A percentile compares a stretch with the other conserved stretches of the same genome.
phyloP scores from a whole-genome alignment of 2,888 invertebrate species.

The Metopia argyrocephala region DNA sequence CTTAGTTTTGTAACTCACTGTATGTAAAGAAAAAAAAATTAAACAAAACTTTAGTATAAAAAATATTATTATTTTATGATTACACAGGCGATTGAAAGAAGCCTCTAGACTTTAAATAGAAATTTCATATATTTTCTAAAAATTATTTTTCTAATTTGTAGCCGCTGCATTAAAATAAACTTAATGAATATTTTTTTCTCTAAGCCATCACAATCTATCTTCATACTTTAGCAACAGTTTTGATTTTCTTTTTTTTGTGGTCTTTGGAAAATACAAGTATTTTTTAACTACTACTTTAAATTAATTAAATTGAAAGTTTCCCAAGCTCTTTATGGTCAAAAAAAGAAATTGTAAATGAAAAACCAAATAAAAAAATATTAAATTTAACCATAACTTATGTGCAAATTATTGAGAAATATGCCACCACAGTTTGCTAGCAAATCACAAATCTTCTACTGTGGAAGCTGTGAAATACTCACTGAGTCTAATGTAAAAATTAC shows the following conservation, averaged over 20 bases:
- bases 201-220: constrained; percentile 8
- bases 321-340: constrained; percentile 23
- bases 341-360: neutral
- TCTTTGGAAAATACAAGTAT: neutral
- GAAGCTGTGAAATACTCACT: constrained; percentile 57
- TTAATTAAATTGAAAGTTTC: constrained; percentile 50
- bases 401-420: constrained; percentile 71
- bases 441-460: constrained; percentile 51
- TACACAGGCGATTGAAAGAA: neutral
- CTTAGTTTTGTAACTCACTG: neutral
- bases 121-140: neutral
- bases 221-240: neutral
- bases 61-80: neutral
- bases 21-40: neutral
- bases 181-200: constrained; percentile 1
- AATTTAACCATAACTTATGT: constrained; percentile 75
- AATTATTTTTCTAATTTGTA: constrained; percentile 18
- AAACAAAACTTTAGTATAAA: neutral
- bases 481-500: constrained; percentile 49
- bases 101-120: neutral
- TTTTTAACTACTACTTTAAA: neutral
- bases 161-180: constrained; percentile 19
- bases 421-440: constrained; percentile 63
- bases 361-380: constrained; percentile 17
- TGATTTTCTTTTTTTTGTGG: constrained; percentile 2